phyloP scores from a whole-genome alignment of 92 coral and sea anemone genomes.

The Epizoanthus scotinus region DNA sequence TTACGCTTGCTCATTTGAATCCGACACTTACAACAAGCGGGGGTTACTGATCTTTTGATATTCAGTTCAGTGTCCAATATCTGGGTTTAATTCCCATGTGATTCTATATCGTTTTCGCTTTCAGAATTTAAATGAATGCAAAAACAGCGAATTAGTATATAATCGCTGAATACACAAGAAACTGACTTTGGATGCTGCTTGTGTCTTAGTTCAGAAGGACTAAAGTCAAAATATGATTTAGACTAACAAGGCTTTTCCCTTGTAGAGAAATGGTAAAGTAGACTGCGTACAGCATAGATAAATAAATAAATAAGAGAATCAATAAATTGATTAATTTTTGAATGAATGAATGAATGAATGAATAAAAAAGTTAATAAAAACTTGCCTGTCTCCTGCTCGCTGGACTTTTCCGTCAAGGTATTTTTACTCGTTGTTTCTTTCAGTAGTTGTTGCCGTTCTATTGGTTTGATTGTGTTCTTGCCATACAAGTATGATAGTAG shows the following conservation, averaged over 20 bases:
- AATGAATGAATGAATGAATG: neutral
- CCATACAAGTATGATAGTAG: conserved; percentile 38
- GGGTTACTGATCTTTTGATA: neutral
- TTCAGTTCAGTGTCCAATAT: neutral
- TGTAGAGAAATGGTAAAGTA: too few relatives aligned
- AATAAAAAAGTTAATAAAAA: neutral
- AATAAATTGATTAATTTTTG: too few relatives aligned
- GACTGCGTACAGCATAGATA: too few relatives aligned
- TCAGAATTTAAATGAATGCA: conserved; percentile 4
- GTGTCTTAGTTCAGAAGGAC: too few relatives aligned
- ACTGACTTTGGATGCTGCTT: too few relatives aligned
- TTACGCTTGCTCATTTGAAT: conserved; percentile 8
- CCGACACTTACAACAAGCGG: neutral
- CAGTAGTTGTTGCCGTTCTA: conserved; percentile 30
- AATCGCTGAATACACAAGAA: too few relatives aligned
- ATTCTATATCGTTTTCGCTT: conserved; percentile 17
- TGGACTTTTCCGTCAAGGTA: neutral
- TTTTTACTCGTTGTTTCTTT: conserved; percentile 14
- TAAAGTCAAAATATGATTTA: too few relatives aligned
- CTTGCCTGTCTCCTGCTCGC: neutral
- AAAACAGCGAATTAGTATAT: neutral
- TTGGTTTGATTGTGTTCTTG: conserved; percentile 43
- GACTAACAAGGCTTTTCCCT: too few relatives aligned
- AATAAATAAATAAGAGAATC: neutral
- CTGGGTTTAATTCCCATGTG: conserved; percentile 15